Base-by-base conservation (phyloP, 2,888 invertebrate genomes). In the Drosophila parthenogenetica region DNA sequence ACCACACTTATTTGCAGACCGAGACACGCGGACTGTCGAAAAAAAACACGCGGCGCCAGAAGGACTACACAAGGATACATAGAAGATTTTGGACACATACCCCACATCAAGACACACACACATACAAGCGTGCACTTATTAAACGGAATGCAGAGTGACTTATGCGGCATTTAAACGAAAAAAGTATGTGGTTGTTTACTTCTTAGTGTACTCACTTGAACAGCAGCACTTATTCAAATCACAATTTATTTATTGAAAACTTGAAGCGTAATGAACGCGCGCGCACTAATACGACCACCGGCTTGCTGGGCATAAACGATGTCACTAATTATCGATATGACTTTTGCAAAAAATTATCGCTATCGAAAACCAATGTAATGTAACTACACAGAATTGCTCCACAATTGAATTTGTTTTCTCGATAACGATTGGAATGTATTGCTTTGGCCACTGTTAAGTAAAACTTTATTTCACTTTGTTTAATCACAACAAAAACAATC, bases 21-120 rank as follows among this genome's bases (percentile, higher is more conserved):
- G 19, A 42, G 17, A 59, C 71, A 87, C 67, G 69, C 69, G 62
- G 57, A 29, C 43, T 60, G 37, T 35, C 55, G 51, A 35, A 48
- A 54, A 55, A 76, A 71, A 82, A 82, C 89, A 89, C 87, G 85
- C 89, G 85, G 85, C 85, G 85, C 89, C 85, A 88, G 74, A 64
- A 85, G 89, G 85, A 89, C 89, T 88, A 62, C 63, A 58, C 67
- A 68, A 89, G 83, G 83, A 83, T 83, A 83, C 85, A 81, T 73
- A 89, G 50, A 29, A 35, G 51, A 19, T 40, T 35, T 29, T 54
- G n/a, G 35, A 73, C 55, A 35, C 37, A 50, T 58, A 61, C 55
- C 50, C 65, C 66, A 48, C 73, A 25, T 17, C 53, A 46, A 40
- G 45, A 46, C 49, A 61, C 59, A 51, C 59, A 65, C 62, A 65